Evolutionary conservation across 2,113 vertebrate species (phyloP).

Genomic region (Vulpes ferrilata): DNA sequence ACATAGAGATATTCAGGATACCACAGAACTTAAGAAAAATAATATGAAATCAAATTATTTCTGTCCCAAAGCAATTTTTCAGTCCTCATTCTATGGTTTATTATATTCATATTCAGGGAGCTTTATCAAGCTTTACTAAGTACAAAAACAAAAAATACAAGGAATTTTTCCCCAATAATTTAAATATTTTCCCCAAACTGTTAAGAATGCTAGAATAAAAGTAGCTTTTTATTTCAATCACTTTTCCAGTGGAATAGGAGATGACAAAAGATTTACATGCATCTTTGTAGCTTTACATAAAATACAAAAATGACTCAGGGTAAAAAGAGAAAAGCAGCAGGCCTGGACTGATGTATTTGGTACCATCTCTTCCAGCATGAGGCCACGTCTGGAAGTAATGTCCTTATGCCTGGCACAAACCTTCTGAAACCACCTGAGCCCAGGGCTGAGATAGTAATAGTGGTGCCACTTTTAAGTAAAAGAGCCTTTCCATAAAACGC

Average conservation of each 20-base stretch:
- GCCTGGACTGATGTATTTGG: neutral
- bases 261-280: neutral
- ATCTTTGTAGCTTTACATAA: neutral
- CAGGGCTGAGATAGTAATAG: neutral
- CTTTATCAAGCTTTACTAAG: neutral
- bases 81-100: neutral
- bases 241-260: neutral
- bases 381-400: neutral
- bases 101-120: neutral
- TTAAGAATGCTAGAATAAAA: neutral
- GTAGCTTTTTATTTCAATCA: neutral
- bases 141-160: neutral
- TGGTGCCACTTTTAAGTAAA: neutral
- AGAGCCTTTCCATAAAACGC: neutral
- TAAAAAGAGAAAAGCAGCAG: neutral
- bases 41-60: neutral
- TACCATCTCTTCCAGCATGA: neutral
- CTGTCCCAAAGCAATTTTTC: conserved; percentile 20
- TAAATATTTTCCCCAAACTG: neutral
- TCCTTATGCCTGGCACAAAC: neutral
- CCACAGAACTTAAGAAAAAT: neutral
- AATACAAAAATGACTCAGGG: neutral
- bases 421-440: neutral
- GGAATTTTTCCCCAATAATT: neutral
- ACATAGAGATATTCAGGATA: neutral